Evolutionary conservation across 2,888 invertebrate species (phyloP).

Genomic region (Ecliptopera silaceata): DNA sequence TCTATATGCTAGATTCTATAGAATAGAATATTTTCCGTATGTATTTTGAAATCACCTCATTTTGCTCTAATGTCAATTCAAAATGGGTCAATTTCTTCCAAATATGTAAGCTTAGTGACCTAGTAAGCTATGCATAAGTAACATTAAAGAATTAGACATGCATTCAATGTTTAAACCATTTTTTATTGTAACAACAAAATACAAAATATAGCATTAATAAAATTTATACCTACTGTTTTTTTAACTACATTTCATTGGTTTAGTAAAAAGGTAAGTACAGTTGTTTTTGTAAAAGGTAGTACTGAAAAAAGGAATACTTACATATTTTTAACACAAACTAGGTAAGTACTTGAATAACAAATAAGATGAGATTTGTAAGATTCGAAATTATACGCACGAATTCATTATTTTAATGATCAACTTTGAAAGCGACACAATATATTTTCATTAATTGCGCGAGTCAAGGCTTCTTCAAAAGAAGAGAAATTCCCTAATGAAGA

Average conservation of each 20-base stretch:
- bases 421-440: conserved; percentile 38
- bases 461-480: conserved; percentile 31
- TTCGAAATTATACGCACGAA: conserved; percentile 28
- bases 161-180: too few relatives aligned
- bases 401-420: conserved; percentile 47
- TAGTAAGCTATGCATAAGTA: background rate
- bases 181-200: background rate
- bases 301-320: too few relatives aligned
- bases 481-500: conserved; percentile 48
- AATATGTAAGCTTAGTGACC: background rate
- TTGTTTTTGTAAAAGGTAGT: too few relatives aligned
- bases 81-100: background rate
- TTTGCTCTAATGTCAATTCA: background rate
- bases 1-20: too few relatives aligned
- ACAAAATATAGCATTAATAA: too few relatives aligned
- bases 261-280: too few relatives aligned
- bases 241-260: too few relatives aligned
- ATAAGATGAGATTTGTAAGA: conserved; percentile 17
- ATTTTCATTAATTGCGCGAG: conserved; percentile 41
- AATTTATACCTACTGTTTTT: too few relatives aligned
- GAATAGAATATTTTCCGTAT: too few relatives aligned
- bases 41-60: too few relatives aligned
- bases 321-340: too few relatives aligned
- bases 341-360: background rate
- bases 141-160: too few relatives aligned